phyloP scores from a whole-genome alignment of 2,113 vertebrate species.

The Melanotaenia duboulayi region DNA sequence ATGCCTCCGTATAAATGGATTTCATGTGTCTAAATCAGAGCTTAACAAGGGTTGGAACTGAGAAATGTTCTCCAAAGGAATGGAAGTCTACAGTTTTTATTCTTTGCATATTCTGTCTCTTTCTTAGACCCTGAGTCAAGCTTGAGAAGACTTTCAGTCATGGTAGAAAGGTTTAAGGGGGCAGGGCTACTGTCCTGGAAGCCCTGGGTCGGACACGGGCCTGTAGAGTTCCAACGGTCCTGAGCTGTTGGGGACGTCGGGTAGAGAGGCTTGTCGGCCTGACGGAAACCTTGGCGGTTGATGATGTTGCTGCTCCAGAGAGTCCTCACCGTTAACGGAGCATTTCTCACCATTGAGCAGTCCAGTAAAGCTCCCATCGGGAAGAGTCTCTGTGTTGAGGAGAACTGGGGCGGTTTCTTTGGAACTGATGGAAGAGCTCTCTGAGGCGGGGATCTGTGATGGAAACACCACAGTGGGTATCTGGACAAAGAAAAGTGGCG shows the following conservation, averaged over 20 bases:
- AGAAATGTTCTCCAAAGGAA: constrained; percentile 75
- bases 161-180: constrained; percentile 77
- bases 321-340: constrained; percentile 54
- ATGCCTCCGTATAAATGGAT: constrained; percentile 75
- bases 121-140: constrained; percentile 98
- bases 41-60: constrained; percentile 70
- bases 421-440: constrained; percentile 86
- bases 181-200: constrained; percentile 88
- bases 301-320: constrained; percentile 49
- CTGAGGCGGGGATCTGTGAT: constrained; percentile 86
- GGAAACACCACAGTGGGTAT: constrained; percentile 31
- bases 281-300: constrained; percentile 81
- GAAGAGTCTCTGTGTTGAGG: constrained; percentile 84
- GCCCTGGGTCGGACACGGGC: constrained; percentile 95
- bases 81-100: constrained; percentile 89
- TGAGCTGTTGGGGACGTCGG: constrained; percentile 87
- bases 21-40: constrained; percentile 66
- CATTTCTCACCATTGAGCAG: constrained; percentile 73
- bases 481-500: background rate
- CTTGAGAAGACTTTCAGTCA: constrained; percentile 82
- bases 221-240: constrained; percentile 89
- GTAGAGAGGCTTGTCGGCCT: constrained; percentile 88
- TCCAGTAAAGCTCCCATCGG: constrained; percentile 84
- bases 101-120: constrained; percentile 78
- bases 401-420: constrained; percentile 89